A percentile compares a stretch with the other conserved stretches of the same genome.
These are phyloP conservation scores for Datnioides undecimradiatus DNA, from an alignment of 2,113 vertebrate genomes.

Conservation along the genomic window DNA sequence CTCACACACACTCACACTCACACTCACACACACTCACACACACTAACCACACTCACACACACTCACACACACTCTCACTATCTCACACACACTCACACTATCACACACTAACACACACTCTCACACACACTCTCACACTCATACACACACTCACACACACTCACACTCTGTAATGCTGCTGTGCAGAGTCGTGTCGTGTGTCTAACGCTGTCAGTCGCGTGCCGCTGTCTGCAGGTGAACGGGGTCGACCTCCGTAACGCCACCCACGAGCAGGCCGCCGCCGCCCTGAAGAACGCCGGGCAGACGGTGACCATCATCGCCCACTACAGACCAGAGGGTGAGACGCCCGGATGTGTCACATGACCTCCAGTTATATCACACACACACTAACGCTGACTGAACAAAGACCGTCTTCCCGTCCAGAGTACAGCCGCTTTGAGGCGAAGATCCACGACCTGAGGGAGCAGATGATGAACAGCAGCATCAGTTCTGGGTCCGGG, in stretches of 20 bases:
- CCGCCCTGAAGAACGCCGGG: conserved; percentile 96
- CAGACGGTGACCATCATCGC: conserved; percentile 96
- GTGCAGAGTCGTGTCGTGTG: neutral
- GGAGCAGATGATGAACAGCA: conserved; percentile 99
- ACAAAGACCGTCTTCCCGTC: conserved; percentile 2
- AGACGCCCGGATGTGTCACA: conserved; percentile 62
- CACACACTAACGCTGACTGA: neutral
- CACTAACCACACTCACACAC: neutral
- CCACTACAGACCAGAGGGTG: conserved; percentile 97
- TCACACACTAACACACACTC: too few species aligned
- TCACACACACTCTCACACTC: neutral
- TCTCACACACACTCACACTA: neutral
- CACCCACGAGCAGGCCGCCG: conserved; percentile 96
- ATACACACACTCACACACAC: neutral
- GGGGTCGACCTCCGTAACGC: conserved; percentile 93
- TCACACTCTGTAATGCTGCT: too few species aligned
- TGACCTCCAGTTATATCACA: too few species aligned
- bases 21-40: neutral
- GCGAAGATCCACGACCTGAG: conserved; percentile 97
- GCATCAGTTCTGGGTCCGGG: conserved; percentile 96
- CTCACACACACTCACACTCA: neutral
- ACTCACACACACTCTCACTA: neutral
- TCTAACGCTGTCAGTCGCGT: neutral
- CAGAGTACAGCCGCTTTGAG: conserved; percentile 96
- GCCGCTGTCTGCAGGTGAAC: conserved; percentile 89